Evolutionary conservation across 1,140 invertebrate species (phyloP).

Genomic region (Acyrthosiphon pisum): DNA sequence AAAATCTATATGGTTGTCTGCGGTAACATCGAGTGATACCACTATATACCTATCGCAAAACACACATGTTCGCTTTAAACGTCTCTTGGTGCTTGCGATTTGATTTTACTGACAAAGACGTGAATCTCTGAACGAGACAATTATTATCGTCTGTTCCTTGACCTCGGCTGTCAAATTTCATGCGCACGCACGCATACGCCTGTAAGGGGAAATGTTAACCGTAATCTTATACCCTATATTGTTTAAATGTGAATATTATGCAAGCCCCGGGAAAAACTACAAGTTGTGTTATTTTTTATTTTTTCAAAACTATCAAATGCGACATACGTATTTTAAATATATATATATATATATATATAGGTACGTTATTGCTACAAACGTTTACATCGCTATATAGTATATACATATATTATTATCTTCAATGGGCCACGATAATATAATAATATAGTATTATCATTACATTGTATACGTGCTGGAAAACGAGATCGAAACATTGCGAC

Average conservation of each 20-base stretch:
- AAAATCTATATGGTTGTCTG: background rate
- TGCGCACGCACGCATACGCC: background rate
- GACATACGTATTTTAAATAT: background rate
- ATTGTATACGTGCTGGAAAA: background rate
- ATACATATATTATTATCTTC: background rate
- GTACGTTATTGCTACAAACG: too few species aligned
- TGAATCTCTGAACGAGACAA: background rate
- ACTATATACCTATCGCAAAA: background rate
- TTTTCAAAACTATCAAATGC: background rate
- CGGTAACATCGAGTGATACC: background rate
- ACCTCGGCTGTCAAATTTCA: background rate
- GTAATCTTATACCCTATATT: background rate
- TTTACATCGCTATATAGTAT: too few species aligned
- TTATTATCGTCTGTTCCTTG: background rate
- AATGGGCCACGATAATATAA: background rate
- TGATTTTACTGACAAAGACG: background rate
- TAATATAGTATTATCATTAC: background rate
- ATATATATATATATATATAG: background rate
- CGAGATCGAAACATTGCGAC: background rate
- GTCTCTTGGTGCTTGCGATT: background rate
- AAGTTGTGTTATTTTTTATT: background rate
- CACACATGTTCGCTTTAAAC: background rate
- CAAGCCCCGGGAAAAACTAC: background rate
- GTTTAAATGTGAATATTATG: conserved; percentile 5
- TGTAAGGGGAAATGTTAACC: background rate